Evolutionary conservation across 2,113 vertebrate species (phyloP).

Genomic region (Indicator maculatus): DNA sequence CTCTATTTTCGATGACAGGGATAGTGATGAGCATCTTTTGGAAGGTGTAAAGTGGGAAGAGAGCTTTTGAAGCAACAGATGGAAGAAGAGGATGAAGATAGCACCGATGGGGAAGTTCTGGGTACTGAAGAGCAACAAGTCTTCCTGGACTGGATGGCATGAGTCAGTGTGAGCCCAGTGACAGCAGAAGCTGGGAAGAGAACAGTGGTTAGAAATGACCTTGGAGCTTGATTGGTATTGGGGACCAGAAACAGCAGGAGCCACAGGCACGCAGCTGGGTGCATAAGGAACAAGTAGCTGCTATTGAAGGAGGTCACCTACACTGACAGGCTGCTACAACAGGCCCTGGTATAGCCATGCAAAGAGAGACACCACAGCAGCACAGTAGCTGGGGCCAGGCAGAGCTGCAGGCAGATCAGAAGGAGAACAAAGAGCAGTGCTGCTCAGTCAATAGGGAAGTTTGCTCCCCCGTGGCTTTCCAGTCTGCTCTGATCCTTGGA

Average conservation of each 20-base stretch:
- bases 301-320: not conserved
- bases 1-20: not conserved
- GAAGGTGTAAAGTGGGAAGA: not conserved
- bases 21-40: not conserved
- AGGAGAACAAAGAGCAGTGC: not conserved
- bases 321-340: not conserved
- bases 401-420: not conserved
- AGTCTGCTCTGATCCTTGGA: not conserved
- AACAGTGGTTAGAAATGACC: not conserved
- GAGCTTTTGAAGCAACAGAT: not conserved
- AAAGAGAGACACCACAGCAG: not conserved
- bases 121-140: not conserved
- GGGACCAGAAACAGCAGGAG: not conserved
- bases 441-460: not conserved
- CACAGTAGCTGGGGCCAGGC: not conserved
- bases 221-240: not conserved
- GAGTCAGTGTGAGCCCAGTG: not conserved
- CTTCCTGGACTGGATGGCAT: not conserved
- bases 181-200: not conserved
- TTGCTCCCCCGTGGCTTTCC: fast-evolving
- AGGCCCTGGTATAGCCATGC: not conserved
- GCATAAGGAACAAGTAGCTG: not conserved
- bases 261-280: fast-evolving
- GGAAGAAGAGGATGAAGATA: not conserved
- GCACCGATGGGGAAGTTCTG: not conserved